phyloP scores from a whole-genome alignment of 2,888 invertebrate species.

The Tinea trinotella region DNA sequence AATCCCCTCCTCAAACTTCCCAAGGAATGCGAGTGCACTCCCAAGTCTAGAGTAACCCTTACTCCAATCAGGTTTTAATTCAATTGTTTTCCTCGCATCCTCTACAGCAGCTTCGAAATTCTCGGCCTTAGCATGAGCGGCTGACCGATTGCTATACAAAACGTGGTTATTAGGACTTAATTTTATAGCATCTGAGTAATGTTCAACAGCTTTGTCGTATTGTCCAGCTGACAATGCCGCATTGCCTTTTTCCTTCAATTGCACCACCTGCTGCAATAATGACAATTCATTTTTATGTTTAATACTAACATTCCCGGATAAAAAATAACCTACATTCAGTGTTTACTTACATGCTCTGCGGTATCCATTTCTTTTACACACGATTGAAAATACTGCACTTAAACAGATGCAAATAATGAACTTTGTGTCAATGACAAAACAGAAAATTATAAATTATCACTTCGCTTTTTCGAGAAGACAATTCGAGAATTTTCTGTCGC shows the following conservation, averaged over 20 bases:
- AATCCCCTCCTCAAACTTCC: slow-evolving; percentile 81
- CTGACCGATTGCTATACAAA: slow-evolving; percentile 92
- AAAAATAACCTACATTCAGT: background rate
- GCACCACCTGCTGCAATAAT: slow-evolving; percentile 75
- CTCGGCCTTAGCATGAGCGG: slow-evolving; percentile 87
- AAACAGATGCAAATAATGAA: background rate
- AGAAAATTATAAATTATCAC: background rate
- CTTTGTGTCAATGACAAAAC: background rate
- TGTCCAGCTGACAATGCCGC: slow-evolving; percentile 84
- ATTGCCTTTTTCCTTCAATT: slow-evolving; percentile 90
- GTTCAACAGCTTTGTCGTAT: slow-evolving; percentile 83
- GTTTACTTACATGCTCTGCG: background rate
- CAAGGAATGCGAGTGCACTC: slow-evolving; percentile 84
- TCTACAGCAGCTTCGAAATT: slow-evolving; percentile 82
- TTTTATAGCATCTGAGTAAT: slow-evolving; percentile 85
- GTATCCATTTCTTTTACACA: background rate
- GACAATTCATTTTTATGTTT: background rate
- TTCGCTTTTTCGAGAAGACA: background rate
- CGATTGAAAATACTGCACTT: background rate
- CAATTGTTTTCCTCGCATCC: slow-evolving; percentile 89
- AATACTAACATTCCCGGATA: background rate
- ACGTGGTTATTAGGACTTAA: slow-evolving; percentile 89
- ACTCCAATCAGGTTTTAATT: slow-evolving; percentile 86
- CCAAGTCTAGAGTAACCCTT: slow-evolving; percentile 94
- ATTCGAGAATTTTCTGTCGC: background rate